A percentile compares a stretch with the other conserved stretches of the same genome.
These are phyloP conservation scores for Notothenia coriiceps DNA, from an alignment of 2,113 vertebrate genomes.

Conservation along the genomic window DNA sequence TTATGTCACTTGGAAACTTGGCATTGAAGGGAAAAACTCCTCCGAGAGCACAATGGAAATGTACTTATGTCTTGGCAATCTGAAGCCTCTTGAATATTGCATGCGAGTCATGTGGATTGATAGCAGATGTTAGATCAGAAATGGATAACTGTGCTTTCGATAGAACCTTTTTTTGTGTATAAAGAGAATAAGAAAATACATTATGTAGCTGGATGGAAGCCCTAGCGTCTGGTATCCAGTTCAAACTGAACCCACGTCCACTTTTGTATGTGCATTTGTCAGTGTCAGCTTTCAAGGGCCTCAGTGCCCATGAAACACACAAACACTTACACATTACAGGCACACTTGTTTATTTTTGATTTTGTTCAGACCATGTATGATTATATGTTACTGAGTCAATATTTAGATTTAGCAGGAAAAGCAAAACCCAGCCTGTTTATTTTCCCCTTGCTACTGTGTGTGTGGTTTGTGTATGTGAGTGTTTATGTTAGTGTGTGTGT, in stretches of 20 bases:
- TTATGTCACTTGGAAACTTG: conserved; percentile 66
- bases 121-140: conserved; percentile 61
- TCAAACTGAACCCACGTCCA: conserved; percentile 42
- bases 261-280: conserved; percentile 47
- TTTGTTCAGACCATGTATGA: conserved; percentile 70
- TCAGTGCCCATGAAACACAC: conserved; percentile 41
- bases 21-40: conserved; percentile 12
- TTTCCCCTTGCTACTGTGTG: conserved; percentile 63
- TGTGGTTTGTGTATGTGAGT: conserved; percentile 9
- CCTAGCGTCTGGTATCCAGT: conserved; percentile 48
- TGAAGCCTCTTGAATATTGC: conserved; percentile 35
- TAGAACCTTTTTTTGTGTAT: conserved; percentile 23
- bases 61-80: conserved; percentile 9
- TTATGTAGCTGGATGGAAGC: conserved; percentile 33
- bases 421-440: conserved; percentile 65
- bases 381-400: conserved; percentile 78
- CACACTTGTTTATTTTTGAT: conserved; percentile 71
- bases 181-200: conserved; percentile 18
- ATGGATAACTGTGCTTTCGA: neutral
- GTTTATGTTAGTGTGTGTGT: conserved; percentile 17
- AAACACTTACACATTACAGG: conserved; percentile 53
- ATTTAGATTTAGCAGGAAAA: conserved; percentile 75
- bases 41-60: conserved; percentile 21
- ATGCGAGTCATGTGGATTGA: conserved; percentile 47
- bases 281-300: conserved; percentile 43